Conservation (phyloP, 2,888 invertebrate genomes). For the Luperina nickerlii region DNA sequence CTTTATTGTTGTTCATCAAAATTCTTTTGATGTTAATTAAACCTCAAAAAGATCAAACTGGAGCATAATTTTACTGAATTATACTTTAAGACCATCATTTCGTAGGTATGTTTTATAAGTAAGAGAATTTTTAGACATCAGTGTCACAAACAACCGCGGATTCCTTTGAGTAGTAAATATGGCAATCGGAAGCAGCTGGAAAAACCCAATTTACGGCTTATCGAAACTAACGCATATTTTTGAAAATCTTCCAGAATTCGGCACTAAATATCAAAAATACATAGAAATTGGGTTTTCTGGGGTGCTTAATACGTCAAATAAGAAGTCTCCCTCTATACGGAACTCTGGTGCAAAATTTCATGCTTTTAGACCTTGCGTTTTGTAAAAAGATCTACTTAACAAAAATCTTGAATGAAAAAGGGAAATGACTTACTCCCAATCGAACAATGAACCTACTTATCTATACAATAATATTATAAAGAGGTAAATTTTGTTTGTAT, state of each 20-base stretch:
- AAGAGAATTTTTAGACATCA: background rate
- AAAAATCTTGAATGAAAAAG: background rate
- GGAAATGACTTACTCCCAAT: background rate
- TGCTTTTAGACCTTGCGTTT: background rate
- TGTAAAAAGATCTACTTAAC: background rate
- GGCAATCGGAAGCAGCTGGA: too few species aligned
- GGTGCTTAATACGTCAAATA: background rate
- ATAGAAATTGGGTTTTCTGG: background rate
- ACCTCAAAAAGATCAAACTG: background rate
- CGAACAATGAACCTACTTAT: background rate
- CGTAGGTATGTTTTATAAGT: too few species aligned
- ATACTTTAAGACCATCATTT: background rate
- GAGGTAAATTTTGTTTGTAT: too few species aligned
- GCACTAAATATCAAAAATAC: background rate
- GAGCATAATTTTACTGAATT: background rate
- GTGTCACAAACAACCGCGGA: background rate
- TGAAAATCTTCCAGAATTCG: background rate
- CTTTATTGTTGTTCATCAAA: conserved; percentile 27
- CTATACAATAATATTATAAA: too few species aligned
- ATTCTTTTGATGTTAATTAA: background rate
- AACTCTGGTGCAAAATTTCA: background rate
- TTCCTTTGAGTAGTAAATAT: background rate
- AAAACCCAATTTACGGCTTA: too few species aligned
- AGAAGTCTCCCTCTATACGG: background rate
- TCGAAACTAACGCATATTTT: background rate